Evolutionary conservation across 2,797 vertebrate genomes (phyloP).

Genomic region (Pseudopleuronectes americanus): DNA sequence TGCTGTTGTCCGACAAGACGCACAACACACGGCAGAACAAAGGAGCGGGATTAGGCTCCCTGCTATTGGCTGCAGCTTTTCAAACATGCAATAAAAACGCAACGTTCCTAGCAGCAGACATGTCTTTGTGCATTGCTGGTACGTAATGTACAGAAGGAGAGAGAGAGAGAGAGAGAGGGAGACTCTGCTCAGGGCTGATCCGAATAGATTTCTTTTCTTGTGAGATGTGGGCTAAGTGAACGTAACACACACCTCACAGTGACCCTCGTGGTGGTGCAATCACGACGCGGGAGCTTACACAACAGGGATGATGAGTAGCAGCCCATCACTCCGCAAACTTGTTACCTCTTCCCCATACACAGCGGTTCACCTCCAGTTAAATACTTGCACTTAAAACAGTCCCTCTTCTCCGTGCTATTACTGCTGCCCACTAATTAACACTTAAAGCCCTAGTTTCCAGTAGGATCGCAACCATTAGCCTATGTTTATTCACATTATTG

Average conservation of each 20-base stretch:
- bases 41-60: conserved; percentile 44
- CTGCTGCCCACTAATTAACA: conserved; percentile 65
- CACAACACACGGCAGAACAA: conserved; percentile 55
- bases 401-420: conserved; percentile 50
- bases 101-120: conserved; percentile 48
- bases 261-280: conserved; percentile 53
- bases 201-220: conserved; percentile 59
- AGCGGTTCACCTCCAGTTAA: conserved; percentile 30
- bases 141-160: conserved; percentile 40
- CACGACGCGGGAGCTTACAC: conserved; percentile 52
- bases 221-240: conserved; percentile 58
- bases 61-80: conserved; percentile 40
- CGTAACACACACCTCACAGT: conserved; percentile 53
- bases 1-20: conserved; percentile 62
- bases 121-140: conserved; percentile 37
- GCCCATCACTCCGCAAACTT: conserved; percentile 35
- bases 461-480: conserved; percentile 42
- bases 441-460: conserved; percentile 45
- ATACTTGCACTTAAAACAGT: conserved; percentile 59
- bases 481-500: conserved; percentile 63
- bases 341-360: conserved; percentile 21
- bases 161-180: conserved; percentile 10
- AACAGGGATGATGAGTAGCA: conserved; percentile 61
- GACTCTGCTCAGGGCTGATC: conserved; percentile 54
- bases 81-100: conserved; percentile 59